phyloP scores from a whole-genome alignment of 2,888 invertebrate species.

The Podabrus alpinus region DNA sequence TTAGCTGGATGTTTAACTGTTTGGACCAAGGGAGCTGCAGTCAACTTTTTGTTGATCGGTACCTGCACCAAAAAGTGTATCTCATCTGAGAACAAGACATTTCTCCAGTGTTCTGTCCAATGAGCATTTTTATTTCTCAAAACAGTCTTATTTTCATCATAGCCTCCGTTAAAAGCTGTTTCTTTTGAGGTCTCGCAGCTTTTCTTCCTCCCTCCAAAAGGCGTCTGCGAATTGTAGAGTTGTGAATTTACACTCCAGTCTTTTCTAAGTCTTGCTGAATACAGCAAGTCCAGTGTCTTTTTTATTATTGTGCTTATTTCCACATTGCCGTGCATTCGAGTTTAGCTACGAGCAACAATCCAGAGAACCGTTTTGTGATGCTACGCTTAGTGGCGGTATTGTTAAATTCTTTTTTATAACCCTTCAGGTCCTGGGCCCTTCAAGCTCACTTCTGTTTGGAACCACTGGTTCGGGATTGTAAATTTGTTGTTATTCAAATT shows the following conservation, averaged over 20 bases:
- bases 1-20: slow-evolving; percentile 4
- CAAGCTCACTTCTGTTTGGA: too few species aligned
- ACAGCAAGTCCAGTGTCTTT: too few species aligned
- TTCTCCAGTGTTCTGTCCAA: slow-evolving; percentile 22
- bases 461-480: too few species aligned
- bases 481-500: too few species aligned
- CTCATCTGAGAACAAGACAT: slow-evolving; percentile 18
- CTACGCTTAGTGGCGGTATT: too few species aligned
- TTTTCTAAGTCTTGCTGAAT: slow-evolving; percentile 1
- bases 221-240: not conserved
- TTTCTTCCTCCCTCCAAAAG: slow-evolving; percentile 19
- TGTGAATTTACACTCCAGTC: too few species aligned
- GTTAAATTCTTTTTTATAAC: too few species aligned
- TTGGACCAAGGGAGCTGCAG: slow-evolving; percentile 10
- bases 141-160: slow-evolving; percentile 19
- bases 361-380: too few species aligned
- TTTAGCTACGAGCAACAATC: too few species aligned
- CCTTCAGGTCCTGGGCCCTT: too few species aligned
- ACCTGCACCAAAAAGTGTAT: slow-evolving; percentile 21
- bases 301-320: too few species aligned
- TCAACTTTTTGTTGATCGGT: slow-evolving; percentile 11
- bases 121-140: slow-evolving; percentile 16
- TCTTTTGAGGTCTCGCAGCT: slow-evolving; percentile 13
- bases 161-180: slow-evolving; percentile 14
- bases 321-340: too few species aligned